Conservation (phyloP, 2,888 invertebrate species). For the Aethes cnicana region DNA sequence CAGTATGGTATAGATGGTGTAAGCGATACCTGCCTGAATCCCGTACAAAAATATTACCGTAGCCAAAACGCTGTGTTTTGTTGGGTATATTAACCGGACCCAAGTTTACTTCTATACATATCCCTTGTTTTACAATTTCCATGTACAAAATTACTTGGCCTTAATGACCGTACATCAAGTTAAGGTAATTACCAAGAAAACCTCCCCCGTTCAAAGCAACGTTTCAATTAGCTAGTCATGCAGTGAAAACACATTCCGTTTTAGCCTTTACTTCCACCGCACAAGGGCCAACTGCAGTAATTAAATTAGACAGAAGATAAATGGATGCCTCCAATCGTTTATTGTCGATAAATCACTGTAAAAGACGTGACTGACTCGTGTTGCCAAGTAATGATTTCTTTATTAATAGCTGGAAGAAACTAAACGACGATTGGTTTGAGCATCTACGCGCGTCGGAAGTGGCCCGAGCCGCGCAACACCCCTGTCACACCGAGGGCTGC, state of each 20-base stretch:
- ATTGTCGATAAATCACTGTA: conserved; percentile 23
- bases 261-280: not conserved
- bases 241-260: not conserved
- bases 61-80: too few relatives aligned
- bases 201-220: conserved; percentile 5
- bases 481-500: too few relatives aligned
- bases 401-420: not conserved
- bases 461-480: too few relatives aligned
- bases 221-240: conserved; percentile 28
- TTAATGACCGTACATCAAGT: not conserved
- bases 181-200: conserved; percentile 9
- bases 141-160: too few relatives aligned
- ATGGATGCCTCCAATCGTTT: conserved; percentile 15
- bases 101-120: too few relatives aligned
- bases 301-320: conserved; percentile 13
- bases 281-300: not conserved
- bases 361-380: conserved; percentile 3
- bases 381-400: conserved; percentile 1
- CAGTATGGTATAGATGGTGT: too few relatives aligned
- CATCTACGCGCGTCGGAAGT: too few relatives aligned
- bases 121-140: too few relatives aligned
- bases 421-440: too few relatives aligned
- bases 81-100: too few relatives aligned
- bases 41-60: too few relatives aligned
- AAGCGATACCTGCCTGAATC: too few relatives aligned